These are phyloP conservation scores for Nowickia ferox DNA, from an alignment of 2,888 invertebrate genomes.

Conservation along the genomic window DNA sequence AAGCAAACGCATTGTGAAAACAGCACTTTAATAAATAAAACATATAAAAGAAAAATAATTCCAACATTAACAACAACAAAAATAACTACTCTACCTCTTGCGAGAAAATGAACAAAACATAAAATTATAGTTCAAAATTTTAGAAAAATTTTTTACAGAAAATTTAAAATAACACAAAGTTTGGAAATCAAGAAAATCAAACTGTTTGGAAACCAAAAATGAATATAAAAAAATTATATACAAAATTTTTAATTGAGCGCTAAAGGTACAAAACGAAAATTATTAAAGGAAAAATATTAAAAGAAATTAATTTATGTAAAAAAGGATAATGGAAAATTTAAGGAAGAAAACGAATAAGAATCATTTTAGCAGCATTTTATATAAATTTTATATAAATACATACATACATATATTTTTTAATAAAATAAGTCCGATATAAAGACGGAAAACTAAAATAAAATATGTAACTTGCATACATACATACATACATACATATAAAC, in stretches of 20 bases:
- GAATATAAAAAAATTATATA: slow-evolving; percentile 67
- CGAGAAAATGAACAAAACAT: slow-evolving; percentile 56
- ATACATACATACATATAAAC: slow-evolving; percentile 29
- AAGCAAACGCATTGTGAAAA: too few relatives aligned
- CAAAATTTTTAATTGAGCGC: slow-evolving; percentile 80
- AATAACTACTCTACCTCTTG: slow-evolving; percentile 66
- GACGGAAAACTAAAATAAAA: slow-evolving; percentile 36
- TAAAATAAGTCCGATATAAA: slow-evolving; percentile 39
- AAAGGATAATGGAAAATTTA: slow-evolving; percentile 28
- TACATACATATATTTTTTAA: neutral
- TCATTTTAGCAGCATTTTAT: slow-evolving; percentile 54
- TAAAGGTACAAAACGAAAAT: slow-evolving; percentile 80
- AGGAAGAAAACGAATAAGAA: slow-evolving; percentile 18
- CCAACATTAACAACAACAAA: slow-evolving; percentile 36
- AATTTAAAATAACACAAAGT: slow-evolving; percentile 52
- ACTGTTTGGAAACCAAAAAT: slow-evolving; percentile 72
- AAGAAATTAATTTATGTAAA: slow-evolving; percentile 37
- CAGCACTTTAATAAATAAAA: too few relatives aligned
- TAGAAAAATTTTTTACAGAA: slow-evolving; percentile 69
- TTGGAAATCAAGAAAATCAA: slow-evolving; percentile 46
- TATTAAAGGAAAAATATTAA: slow-evolving; percentile 62
- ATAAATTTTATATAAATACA: slow-evolving; percentile 18
- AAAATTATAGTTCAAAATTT: slow-evolving; percentile 69
- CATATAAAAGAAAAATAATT: neutral
- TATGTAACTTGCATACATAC: slow-evolving; percentile 17